Evolutionary conservation across 1,140 invertebrate genomes (phyloP).

Genomic region (Hycleus phaleratus): DNA sequence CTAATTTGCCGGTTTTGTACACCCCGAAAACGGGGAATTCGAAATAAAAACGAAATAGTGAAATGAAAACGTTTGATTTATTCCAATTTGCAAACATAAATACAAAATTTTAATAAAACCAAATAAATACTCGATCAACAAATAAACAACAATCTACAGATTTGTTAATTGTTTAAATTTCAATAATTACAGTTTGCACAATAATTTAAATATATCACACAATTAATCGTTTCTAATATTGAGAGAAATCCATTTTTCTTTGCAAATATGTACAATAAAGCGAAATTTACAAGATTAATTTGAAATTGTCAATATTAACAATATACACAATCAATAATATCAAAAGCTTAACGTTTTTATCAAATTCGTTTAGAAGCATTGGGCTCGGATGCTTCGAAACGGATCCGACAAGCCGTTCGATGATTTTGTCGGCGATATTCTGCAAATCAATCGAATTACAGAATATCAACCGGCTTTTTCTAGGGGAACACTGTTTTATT

Average conservation of each 20-base stretch:
- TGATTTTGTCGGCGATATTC: neutral
- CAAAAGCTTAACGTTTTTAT: slow-evolving; percentile 2
- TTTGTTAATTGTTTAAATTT: too few species aligned
- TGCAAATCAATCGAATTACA: too few species aligned
- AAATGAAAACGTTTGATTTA: too few species aligned
- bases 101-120: too few species aligned
- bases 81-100: too few species aligned
- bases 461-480: too few species aligned
- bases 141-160: too few species aligned
- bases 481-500: too few species aligned
- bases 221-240: neutral
- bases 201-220: slow-evolving; percentile 7
- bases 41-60: too few species aligned
- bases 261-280: slow-evolving; percentile 3
- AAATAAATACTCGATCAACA: too few species aligned
- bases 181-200: neutral
- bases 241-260: neutral
- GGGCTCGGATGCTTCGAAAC: slow-evolving; percentile 8
- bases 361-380: slow-evolving; percentile 6
- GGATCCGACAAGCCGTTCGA: slow-evolving; percentile 4
- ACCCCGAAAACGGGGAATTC: too few species aligned
- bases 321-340: neutral
- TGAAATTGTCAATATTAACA: slow-evolving; percentile 7
- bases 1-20: too few species aligned
- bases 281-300: slow-evolving; percentile 4